phyloP scores from a whole-genome alignment of 2,113 vertebrate genomes.

The Lagopus muta region DNA sequence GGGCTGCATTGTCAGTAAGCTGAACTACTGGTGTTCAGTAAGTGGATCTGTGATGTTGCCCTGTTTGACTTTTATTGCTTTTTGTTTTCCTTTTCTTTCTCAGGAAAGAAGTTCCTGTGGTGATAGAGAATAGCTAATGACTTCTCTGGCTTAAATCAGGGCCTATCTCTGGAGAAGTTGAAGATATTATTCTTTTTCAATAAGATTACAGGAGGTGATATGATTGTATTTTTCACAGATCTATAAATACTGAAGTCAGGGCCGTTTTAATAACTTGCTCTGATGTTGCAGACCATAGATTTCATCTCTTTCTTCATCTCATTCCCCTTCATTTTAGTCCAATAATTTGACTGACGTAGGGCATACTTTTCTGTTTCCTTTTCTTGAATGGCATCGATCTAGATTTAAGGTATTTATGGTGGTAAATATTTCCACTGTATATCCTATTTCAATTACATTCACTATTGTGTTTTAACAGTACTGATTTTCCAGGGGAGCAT shows the following conservation, averaged over 20 bases:
- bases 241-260: slow-evolving; percentile 22
- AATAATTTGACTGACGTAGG: slow-evolving; percentile 13
- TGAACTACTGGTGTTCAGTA: background rate
- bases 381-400: background rate
- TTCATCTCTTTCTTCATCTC: background rate
- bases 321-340: background rate
- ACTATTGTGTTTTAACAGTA: background rate
- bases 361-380: background rate
- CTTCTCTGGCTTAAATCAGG: background rate
- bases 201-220: slow-evolving; percentile 7
- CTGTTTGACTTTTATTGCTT: background rate
- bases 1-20: background rate
- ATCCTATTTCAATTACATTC: background rate
- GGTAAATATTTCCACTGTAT: background rate
- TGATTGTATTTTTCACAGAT: background rate
- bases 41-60: background rate
- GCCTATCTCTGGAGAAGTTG: background rate
- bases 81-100: background rate
- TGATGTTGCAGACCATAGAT: background rate
- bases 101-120: background rate
- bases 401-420: background rate
- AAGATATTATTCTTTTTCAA: background rate
- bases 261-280: slow-evolving; percentile 33
- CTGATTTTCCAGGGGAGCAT: background rate
- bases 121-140: background rate